Conservation (phyloP, 2,888 invertebrate species). For the Thalpophila matura region DNA sequence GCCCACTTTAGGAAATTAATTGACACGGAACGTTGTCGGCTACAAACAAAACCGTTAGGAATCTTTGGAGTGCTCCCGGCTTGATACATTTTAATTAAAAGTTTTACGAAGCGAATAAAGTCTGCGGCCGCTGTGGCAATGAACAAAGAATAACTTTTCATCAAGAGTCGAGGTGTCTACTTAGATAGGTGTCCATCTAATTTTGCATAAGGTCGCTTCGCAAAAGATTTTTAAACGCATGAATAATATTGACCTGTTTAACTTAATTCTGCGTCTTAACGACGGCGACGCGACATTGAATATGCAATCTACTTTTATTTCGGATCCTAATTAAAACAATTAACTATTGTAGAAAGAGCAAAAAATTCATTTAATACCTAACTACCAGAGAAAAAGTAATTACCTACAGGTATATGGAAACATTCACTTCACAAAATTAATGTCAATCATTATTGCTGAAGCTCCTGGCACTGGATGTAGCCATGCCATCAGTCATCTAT, state of each 20-base stretch:
- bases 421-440: not conserved
- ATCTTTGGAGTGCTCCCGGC: conserved; percentile 77
- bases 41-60: conserved; percentile 81
- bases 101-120: conserved; percentile 79
- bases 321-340: not conserved
- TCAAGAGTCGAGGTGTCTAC: conserved; percentile 63
- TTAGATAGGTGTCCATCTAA: conserved; percentile 63
- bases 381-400: not conserved
- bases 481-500: conserved; percentile 21
- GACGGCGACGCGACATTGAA: not conserved
- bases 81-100: conserved; percentile 89
- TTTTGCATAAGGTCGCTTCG: conserved; percentile 54
- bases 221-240: conserved; percentile 12
- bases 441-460: conserved; percentile 13
- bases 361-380: too few relatives aligned
- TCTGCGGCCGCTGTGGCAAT: conserved; percentile 74
- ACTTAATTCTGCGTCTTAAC: not conserved
- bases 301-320: not conserved
- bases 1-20: conserved; percentile 87
- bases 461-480: conserved; percentile 20
- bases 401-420: conserved; percentile 2
- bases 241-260: conserved; percentile 11
- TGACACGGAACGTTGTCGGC: conserved; percentile 81
- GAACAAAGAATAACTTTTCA: conserved; percentile 77
- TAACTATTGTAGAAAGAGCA: not conserved